Conservation (phyloP, 2,113 vertebrate species). For the Penelope pileata region DNA sequence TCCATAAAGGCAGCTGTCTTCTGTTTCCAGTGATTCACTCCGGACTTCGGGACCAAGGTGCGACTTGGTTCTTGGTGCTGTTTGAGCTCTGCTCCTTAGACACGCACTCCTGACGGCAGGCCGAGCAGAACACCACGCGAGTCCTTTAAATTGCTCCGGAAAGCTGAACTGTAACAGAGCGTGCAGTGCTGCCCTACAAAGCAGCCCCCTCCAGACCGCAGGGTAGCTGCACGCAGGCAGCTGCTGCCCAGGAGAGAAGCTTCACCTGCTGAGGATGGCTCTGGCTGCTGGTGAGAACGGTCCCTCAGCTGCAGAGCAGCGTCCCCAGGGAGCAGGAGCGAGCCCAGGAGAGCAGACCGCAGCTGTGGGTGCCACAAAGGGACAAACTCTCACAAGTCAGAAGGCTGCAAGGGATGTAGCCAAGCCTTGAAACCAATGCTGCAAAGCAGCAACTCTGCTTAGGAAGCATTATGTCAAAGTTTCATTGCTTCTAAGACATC, state of each 20-base stretch:
- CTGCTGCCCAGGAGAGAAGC: background rate
- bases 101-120: background rate
- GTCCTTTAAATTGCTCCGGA: background rate
- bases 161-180: background rate
- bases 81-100: background rate
- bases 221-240: background rate
- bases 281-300: background rate
- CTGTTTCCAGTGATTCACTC: background rate
- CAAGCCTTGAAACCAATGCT: background rate
- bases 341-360: background rate
- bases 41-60: background rate
- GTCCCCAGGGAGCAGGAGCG: background rate
- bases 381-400: background rate
- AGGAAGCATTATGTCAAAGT: accelerated
- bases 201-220: background rate
- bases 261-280: background rate
- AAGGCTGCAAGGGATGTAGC: background rate
- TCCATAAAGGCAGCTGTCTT: background rate
- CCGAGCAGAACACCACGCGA: background rate
- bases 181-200: background rate
- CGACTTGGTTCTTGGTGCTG: background rate
- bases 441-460: background rate
- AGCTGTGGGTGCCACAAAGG: background rate
- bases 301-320: background rate
- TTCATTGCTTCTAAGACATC: background rate